These are phyloP conservation scores for Isichthys henryi DNA, from an alignment of 2,113 vertebrate species.

Conservation along the genomic window DNA sequence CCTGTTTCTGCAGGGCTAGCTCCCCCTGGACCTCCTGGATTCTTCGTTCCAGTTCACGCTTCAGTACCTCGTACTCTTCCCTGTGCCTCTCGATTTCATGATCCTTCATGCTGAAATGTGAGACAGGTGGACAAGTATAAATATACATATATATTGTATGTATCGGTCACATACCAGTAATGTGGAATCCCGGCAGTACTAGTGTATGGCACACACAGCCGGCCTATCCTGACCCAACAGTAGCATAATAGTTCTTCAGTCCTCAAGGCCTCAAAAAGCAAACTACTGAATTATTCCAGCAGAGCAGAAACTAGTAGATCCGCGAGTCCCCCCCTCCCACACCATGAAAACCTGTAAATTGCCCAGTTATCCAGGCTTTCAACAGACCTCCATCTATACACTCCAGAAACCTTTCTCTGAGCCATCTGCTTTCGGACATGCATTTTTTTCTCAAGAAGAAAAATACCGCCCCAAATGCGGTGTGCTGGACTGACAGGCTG, in stretches of 20 bases:
- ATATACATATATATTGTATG: background rate
- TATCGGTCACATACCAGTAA: background rate
- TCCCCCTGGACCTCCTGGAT: slow-evolving; percentile 57
- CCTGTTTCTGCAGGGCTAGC: slow-evolving; percentile 63
- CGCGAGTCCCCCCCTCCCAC: background rate
- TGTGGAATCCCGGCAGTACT: background rate
- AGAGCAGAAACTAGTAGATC: background rate
- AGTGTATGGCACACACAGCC: background rate
- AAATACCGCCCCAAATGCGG: too few relatives aligned
- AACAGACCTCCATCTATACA: background rate
- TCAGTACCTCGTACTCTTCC: slow-evolving; percentile 55
- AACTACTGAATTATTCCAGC: background rate
- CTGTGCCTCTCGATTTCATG: slow-evolving; percentile 44
- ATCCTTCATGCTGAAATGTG: slow-evolving; percentile 46
- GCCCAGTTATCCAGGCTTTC: background rate
- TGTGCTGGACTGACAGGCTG: background rate
- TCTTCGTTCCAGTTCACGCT: slow-evolving; percentile 50
- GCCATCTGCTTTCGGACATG: background rate
- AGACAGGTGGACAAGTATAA: background rate
- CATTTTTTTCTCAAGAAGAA: background rate
- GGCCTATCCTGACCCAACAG: background rate
- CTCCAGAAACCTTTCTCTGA: background rate
- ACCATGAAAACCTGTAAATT: background rate
- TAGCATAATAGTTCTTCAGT: background rate
- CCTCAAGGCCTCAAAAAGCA: background rate